A percentile compares a stretch with the other conserved stretches of the same genome.
phyloP scores from a whole-genome alignment of 2,797 vertebrate genomes.

The Sebastes diaconus region DNA sequence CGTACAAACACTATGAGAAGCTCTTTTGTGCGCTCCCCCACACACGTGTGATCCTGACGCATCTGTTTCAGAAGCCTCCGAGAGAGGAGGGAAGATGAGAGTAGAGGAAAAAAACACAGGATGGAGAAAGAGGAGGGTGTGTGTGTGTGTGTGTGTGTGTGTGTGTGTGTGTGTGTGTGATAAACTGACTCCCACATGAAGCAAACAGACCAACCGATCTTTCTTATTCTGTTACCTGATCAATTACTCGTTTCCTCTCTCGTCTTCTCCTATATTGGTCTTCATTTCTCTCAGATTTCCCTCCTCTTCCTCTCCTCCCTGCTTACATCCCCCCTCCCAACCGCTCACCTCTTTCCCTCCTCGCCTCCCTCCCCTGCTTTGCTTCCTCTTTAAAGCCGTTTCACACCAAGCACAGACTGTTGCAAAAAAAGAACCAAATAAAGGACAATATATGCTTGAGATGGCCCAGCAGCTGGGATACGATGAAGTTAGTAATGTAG shows the following conservation, averaged over 20 bases:
- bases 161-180: conserved; percentile 3
- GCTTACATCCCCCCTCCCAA: background rate
- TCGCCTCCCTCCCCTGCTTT: background rate
- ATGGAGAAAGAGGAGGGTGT: background rate
- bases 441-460: background rate
- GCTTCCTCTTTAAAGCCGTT: background rate
- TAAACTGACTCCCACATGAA: conserved; percentile 19
- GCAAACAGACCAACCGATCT: background rate
- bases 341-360: no score
- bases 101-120: conserved; percentile 10
- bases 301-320: background rate
- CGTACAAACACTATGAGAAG: background rate
- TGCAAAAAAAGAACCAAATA: background rate
- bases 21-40: background rate
- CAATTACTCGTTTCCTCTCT: conserved; percentile 24
- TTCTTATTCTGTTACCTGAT: conserved; percentile 44
- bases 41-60: conserved; percentile 37
- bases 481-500: background rate
- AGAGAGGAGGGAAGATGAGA: background rate
- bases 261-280: background rate
- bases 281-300: background rate
- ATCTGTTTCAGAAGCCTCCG: conserved; percentile 52
- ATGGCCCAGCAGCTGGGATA: background rate
- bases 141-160: background rate
- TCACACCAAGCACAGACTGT: background rate